These are phyloP conservation scores for Sylvia borin DNA, from an alignment of 2,797 vertebrate species.

Conservation along the genomic window DNA sequence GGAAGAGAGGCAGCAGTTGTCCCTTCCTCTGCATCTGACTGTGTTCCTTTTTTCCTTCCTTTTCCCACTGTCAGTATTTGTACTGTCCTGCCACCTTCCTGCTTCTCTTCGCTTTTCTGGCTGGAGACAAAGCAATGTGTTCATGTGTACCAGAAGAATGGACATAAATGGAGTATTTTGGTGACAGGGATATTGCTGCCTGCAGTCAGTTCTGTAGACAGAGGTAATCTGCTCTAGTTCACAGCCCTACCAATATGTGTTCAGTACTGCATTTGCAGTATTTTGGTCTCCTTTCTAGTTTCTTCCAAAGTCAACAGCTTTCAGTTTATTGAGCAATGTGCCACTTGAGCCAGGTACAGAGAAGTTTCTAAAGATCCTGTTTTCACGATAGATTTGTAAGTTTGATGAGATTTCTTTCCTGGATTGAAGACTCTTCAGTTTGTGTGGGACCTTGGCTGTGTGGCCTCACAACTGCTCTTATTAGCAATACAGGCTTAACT, in stretches of 20 bases:
- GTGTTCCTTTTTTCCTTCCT: not conserved
- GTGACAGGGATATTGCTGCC: not conserved
- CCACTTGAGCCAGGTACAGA: not conserved
- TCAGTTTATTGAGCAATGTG: not conserved
- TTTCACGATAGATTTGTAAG: not conserved
- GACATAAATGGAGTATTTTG: not conserved
- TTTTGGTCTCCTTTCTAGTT: not conserved
- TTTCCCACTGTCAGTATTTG: constrained; percentile 6
- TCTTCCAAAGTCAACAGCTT: not conserved
- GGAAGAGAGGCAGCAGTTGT: not conserved
- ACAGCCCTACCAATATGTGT: not conserved
- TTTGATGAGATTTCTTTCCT: not conserved
- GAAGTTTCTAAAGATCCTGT: not conserved
- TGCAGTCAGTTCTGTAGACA: not conserved
- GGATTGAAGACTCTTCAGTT: not conserved
- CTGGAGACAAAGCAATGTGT: not conserved
- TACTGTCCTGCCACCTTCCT: not conserved
- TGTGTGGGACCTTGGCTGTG: not conserved
- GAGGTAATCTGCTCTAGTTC: not conserved
- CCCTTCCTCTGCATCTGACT: not conserved
- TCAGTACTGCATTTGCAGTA: not conserved
- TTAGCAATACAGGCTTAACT: not conserved
- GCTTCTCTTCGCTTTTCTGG: not conserved
- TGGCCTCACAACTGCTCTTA: not conserved
- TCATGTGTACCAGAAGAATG: not conserved